These are phyloP conservation scores for Pachydiplax longipennis DNA, from an alignment of 2,888 invertebrate genomes.

Conservation along the genomic window DNA sequence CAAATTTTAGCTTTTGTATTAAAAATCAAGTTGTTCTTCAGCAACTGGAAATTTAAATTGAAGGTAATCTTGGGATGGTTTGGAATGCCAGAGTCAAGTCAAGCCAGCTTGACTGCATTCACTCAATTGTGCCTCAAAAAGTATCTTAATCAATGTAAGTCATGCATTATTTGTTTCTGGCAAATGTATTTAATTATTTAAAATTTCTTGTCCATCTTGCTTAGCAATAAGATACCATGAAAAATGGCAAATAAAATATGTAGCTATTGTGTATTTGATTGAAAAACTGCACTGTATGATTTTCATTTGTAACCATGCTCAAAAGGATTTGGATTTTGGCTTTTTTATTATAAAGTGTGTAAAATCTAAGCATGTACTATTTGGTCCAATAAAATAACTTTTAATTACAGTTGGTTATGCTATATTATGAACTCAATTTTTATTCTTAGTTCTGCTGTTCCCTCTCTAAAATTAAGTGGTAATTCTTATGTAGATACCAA, in stretches of 20 bases:
- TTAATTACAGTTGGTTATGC: not conserved
- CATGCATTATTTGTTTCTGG: not conserved
- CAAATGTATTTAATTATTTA: not conserved
- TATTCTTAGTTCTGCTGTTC: not conserved
- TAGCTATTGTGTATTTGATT: not conserved
- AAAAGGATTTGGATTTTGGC: not conserved
- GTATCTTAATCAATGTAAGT: not conserved
- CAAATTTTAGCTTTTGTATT: too few relatives aligned
- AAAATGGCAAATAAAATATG: not conserved
- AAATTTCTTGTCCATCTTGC: not conserved
- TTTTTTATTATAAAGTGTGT: not conserved
- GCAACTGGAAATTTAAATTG: not conserved
- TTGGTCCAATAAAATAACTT: not conserved
- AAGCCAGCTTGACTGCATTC: not conserved
- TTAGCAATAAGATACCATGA: not conserved
- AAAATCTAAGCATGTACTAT: not conserved
- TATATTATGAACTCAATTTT: not conserved
- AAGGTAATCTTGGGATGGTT: not conserved
- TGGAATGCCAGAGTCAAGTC: not conserved
- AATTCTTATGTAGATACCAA: too few relatives aligned
- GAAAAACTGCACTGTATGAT: not conserved
- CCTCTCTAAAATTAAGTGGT: too few relatives aligned
- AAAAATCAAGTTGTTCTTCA: too few relatives aligned
- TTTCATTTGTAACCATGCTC: not conserved
- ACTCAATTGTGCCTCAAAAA: not conserved